These are phyloP conservation scores for Alentia gelatinosa DNA, from an alignment of 2,888 invertebrate species.

Conservation along the genomic window DNA sequence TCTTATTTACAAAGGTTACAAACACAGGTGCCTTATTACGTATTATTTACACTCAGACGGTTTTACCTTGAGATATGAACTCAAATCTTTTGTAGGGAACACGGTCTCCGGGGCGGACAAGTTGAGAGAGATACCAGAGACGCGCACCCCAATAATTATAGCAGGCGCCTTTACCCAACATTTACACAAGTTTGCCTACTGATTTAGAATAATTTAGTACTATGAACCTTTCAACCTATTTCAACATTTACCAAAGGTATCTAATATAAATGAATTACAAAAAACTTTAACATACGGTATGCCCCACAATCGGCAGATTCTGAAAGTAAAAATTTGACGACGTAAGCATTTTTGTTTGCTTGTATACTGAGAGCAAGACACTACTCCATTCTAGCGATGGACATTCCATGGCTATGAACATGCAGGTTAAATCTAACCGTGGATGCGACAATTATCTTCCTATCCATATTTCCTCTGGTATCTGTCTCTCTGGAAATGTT, in stretches of 20 bases:
- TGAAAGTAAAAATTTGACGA: conserved; percentile 48
- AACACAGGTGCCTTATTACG: not conserved
- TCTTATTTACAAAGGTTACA: not conserved
- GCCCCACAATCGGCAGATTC: conserved; percentile 54
- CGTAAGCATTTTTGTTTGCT: conserved; percentile 42
- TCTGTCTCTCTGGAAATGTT: conserved; percentile 33
- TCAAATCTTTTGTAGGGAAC: not conserved
- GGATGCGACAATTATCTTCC: not conserved
- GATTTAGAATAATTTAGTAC: not conserved
- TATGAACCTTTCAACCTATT: not conserved
- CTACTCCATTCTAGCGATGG: not conserved
- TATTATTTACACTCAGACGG: not conserved
- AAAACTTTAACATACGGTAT: conserved; percentile 52
- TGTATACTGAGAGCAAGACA: not conserved
- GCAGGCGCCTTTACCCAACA: not conserved
- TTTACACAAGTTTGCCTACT: not conserved
- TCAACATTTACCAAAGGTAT: not conserved
- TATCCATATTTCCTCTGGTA: not conserved
- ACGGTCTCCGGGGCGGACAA: conserved; percentile 27
- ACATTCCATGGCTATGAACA: conserved; percentile 10
- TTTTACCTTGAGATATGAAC: not conserved
- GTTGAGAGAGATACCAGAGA: conserved; percentile 38
- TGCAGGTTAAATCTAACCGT: not conserved
- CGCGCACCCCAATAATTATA: not conserved
- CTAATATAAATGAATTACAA: conserved; percentile 31